Evolutionary conservation across 2,113 vertebrate species (phyloP).

Genomic region (Oncorhynchus mykiss): DNA sequence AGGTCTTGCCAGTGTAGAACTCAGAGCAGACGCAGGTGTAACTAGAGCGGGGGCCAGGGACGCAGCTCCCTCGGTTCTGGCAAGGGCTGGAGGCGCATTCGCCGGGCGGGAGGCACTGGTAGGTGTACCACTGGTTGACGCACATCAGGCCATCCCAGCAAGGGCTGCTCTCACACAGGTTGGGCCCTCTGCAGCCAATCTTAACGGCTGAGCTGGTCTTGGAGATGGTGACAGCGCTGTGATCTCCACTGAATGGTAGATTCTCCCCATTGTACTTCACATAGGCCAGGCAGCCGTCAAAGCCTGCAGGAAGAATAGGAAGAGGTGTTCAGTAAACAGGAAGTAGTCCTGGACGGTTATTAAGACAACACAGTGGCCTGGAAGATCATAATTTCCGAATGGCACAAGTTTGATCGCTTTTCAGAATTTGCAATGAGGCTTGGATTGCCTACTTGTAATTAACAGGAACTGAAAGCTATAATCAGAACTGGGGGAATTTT

Average conservation of each 20-base stretch:
- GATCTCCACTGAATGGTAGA: conserved; percentile 86
- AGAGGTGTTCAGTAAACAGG: conserved; percentile 36
- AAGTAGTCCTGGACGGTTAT: conserved; percentile 37
- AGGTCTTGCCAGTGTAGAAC: conserved; percentile 80
- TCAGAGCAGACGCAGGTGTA: conserved; percentile 90
- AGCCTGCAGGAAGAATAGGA: conserved; percentile 73
- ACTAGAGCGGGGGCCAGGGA: conserved; percentile 70
- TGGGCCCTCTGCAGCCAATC: conserved; percentile 89
- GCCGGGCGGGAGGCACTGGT: conserved; percentile 86
- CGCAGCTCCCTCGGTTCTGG: conserved; percentile 89
- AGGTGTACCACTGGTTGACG: conserved; percentile 91
- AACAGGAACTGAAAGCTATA: conserved; percentile 51
- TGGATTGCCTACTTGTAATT: conserved; percentile 31
- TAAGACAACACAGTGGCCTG: conserved; percentile 12
- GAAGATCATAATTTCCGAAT: conserved; percentile 11
- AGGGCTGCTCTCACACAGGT: conserved; percentile 89
- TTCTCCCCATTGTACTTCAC: conserved; percentile 85
- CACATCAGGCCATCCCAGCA: conserved; percentile 93
- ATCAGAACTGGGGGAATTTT: conserved; percentile 56
- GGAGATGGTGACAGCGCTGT: conserved; percentile 80
- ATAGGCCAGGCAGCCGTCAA: conserved; percentile 88
- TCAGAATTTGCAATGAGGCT: conserved; percentile 6
- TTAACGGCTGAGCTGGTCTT: conserved; percentile 84
- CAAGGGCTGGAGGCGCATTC: conserved; percentile 89
- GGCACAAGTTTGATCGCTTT: conserved; percentile 16